Percentiles rank a stretch among this genome's conserved stretches.
Conservation (phyloP, 2,888 invertebrate genomes). For the Allolobophora icterica region DNA sequence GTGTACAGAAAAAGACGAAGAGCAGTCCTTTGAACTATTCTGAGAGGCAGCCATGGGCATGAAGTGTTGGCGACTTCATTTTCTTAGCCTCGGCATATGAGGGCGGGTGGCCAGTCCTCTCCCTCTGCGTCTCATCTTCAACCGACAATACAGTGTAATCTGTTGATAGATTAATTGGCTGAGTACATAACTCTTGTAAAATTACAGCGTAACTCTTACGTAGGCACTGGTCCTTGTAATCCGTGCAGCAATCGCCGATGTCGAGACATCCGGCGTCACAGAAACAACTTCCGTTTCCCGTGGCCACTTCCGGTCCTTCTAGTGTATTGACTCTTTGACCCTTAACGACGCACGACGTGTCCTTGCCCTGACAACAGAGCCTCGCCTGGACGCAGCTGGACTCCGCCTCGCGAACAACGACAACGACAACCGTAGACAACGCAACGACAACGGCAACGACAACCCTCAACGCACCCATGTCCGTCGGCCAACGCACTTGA, state of each 20-base stretch:
- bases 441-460: not conserved
- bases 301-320: not conserved
- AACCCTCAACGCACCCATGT: not conserved
- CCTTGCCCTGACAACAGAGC: conserved; percentile 43
- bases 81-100: too few species aligned
- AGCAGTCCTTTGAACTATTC: too few species aligned
- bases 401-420: not conserved
- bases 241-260: conserved; percentile 42
- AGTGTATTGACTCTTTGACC: not conserved
- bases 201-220: not conserved
- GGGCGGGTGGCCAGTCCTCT: too few species aligned
- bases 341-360: conserved; percentile 40
- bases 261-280: conserved; percentile 40
- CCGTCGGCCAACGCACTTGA: not conserved
- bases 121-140: too few species aligned
- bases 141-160: too few species aligned
- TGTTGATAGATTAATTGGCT: too few species aligned
- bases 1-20: too few species aligned
- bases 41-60: too few species aligned
- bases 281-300: conserved; percentile 37
- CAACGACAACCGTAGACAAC: not conserved
- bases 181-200: too few species aligned
- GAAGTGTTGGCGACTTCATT: too few species aligned
- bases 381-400: conserved; percentile 27
- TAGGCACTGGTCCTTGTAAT: conserved; percentile 33